Conservation (phyloP, 2,113 vertebrate genomes). For the Apteryx mantelli region DNA sequence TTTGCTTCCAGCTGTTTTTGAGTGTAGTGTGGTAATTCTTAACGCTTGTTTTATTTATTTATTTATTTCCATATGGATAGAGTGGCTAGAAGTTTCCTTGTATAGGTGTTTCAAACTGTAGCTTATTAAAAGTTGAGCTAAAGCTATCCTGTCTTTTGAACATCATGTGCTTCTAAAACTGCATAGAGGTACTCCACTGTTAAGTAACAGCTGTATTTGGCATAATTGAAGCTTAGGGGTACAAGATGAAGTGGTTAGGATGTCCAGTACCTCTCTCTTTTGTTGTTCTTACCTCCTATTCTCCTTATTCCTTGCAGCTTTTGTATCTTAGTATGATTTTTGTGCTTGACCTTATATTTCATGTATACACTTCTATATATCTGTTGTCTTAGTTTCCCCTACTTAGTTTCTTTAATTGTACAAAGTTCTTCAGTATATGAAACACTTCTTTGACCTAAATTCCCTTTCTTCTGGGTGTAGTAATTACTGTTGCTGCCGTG, state of each 20-base stretch:
- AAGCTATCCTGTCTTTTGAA: not conserved
- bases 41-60: not conserved
- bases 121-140: not conserved
- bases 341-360: conserved; percentile 1
- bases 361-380: not conserved
- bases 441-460: not conserved
- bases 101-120: not conserved
- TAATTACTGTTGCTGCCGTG: not conserved
- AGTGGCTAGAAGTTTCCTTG: not conserved
- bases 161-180: not conserved
- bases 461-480: not conserved
- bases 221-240: not conserved
- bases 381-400: not conserved
- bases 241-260: not conserved
- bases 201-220: not conserved
- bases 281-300: not conserved
- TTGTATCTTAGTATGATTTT: not conserved
- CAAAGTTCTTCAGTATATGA: not conserved
- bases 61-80: not conserved
- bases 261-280: conserved; percentile 6
- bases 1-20: not conserved
- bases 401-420: not conserved
- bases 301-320: not conserved
- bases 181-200: not conserved
- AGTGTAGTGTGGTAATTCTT: not conserved